phyloP scores from a whole-genome alignment of 2,113 vertebrate genomes.

The Percina caprodes region DNA sequence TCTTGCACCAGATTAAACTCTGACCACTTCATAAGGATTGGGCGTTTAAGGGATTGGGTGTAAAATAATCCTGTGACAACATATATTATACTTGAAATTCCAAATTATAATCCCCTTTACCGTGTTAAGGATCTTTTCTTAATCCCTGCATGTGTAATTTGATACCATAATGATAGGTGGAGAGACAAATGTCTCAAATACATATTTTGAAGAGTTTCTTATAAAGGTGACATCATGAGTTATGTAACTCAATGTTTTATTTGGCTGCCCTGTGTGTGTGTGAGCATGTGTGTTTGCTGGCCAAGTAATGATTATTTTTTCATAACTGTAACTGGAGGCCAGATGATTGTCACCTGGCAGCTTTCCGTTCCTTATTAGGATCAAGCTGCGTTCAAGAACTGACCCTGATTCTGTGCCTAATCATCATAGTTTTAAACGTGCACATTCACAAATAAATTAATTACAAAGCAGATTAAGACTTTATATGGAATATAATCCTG shows the following conservation, averaged over 20 bases:
- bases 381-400: neutral
- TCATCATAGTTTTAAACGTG: neutral
- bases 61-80: constrained; percentile 18
- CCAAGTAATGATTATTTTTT: constrained; percentile 24
- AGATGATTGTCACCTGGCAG: neutral
- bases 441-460: neutral
- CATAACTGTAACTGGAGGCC: constrained; percentile 32
- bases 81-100: constrained; percentile 28
- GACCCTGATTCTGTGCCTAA: neutral
- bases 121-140: constrained; percentile 16
- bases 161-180: constrained; percentile 11
- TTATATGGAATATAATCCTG: neutral
- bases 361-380: neutral
- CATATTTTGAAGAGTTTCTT: constrained; percentile 8
- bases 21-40: constrained; percentile 25
- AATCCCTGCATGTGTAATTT: constrained; percentile 34
- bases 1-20: constrained; percentile 50
- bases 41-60: constrained; percentile 18
- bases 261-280: constrained; percentile 25
- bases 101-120: constrained; percentile 41
- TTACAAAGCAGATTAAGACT: neutral
- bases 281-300: constrained; percentile 1
- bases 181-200: constrained; percentile 34
- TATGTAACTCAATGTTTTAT: constrained; percentile 57
- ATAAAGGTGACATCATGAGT: constrained; percentile 50